Percentiles rank a stretch among this genome's conserved stretches.
Evolutionary conservation across 2,113 vertebrate genomes (phyloP).

Genomic region (Dasypus novemcinctus): DNA sequence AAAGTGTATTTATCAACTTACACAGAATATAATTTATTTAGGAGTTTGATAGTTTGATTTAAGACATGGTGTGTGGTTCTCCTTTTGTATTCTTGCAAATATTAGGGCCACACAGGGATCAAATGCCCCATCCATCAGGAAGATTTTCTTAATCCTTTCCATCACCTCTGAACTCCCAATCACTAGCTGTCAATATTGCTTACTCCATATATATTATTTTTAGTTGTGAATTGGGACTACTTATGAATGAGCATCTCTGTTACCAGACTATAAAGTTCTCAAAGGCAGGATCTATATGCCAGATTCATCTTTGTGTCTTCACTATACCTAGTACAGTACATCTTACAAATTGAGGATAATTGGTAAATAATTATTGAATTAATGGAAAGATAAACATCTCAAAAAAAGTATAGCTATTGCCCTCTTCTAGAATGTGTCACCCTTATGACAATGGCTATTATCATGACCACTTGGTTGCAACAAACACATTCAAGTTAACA

Average conservation of each 20-base stretch:
- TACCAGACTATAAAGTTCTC: background rate
- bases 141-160: background rate
- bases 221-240: background rate
- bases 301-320: background rate
- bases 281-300: background rate
- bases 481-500: background rate
- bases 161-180: background rate
- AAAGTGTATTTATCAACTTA: background rate
- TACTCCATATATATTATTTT: background rate
- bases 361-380: background rate
- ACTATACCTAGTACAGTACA: background rate
- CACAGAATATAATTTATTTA: background rate
- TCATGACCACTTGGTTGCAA: background rate
- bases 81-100: background rate
- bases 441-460: background rate
- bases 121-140: background rate
- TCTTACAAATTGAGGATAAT: background rate
- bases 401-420: background rate
- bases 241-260: background rate
- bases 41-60: background rate
- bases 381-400: background rate
- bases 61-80: background rate
- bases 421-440: background rate
- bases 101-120: background rate
- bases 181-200: background rate